A percentile compares a stretch with the other conserved stretches of the same genome.
Conservation (phyloP, 2,888 invertebrate species). For the Apodemia mormo region DNA sequence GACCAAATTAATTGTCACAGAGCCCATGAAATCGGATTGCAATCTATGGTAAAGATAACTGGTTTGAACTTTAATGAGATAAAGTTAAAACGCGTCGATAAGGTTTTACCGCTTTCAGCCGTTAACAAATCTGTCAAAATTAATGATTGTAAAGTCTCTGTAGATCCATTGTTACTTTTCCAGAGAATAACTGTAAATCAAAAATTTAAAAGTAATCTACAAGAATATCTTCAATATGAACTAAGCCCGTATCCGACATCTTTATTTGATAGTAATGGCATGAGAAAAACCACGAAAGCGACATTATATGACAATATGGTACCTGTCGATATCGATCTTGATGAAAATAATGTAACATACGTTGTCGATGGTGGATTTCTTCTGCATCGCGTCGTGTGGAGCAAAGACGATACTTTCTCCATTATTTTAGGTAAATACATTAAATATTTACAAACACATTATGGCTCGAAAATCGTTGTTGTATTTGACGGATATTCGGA, state of each 20-base stretch:
- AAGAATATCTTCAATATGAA: conserved; percentile 41
- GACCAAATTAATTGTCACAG: conserved; percentile 42
- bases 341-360: conserved; percentile 38
- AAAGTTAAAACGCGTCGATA: no score
- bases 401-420: conserved; percentile 31
- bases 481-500: conserved; percentile 48
- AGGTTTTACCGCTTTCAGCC: no score
- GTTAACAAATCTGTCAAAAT: no score
- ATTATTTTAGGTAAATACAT: conserved; percentile 39
- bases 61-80: conserved; percentile 18
- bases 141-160: no score
- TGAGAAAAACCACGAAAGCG: conserved; percentile 42
- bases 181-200: conserved; percentile 27
- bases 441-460: conserved; percentile 43
- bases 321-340: conserved; percentile 30
- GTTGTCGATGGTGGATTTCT: conserved; percentile 43
- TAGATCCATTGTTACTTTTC: no score
- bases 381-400: conserved; percentile 48
- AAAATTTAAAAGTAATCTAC: conserved; percentile 39
- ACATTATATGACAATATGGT: conserved; percentile 40
- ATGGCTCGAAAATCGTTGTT: conserved; percentile 42
- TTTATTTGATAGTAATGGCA: conserved; percentile 40
- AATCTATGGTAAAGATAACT: conserved; percentile 28
- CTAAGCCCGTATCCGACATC: conserved; percentile 39
- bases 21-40: conserved; percentile 40